These are phyloP conservation scores for Holacanthella duospinosa DNA, from an alignment of 2,888 invertebrate species.

Conservation along the genomic window DNA sequence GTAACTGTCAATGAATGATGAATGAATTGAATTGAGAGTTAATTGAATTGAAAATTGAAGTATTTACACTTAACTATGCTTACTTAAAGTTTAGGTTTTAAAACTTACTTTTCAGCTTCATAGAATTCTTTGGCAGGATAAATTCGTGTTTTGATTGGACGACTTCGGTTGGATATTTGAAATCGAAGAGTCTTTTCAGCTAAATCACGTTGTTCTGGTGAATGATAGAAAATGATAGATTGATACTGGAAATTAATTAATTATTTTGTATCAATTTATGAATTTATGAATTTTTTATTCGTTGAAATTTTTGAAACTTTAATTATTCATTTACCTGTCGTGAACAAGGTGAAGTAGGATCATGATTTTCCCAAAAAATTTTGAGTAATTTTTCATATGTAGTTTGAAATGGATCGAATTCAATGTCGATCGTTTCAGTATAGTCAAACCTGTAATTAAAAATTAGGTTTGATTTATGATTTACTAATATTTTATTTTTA, in stretches of 20 bases:
- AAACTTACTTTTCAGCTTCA: constrained; percentile 83
- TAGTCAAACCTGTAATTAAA: constrained; percentile 68
- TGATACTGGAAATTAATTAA: constrained; percentile 56
- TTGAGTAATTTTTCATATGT: constrained; percentile 64
- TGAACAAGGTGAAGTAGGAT: constrained; percentile 54
- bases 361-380: constrained; percentile 87
- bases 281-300: background rate
- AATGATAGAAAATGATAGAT: constrained; percentile 80
- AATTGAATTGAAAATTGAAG: background rate
- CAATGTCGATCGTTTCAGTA: constrained; percentile 85
- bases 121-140: constrained; percentile 67
- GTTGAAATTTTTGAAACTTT: background rate
- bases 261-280: background rate
- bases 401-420: constrained; percentile 71
- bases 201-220: constrained; percentile 65
- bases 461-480: background rate
- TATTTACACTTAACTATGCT: background rate
- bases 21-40: background rate
- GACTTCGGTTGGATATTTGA: constrained; percentile 40
- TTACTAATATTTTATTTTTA: background rate
- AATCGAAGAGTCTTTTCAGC: constrained; percentile 57
- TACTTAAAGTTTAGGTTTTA: background rate
- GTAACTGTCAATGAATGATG: constrained; percentile 53
- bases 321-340: constrained; percentile 16
- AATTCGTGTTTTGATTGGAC: constrained; percentile 63